Evolutionary conservation across 2,888 invertebrate species (phyloP), one percentile per base, ranked within the genome.

Genomic region (Geophilus truncorum): DNA sequence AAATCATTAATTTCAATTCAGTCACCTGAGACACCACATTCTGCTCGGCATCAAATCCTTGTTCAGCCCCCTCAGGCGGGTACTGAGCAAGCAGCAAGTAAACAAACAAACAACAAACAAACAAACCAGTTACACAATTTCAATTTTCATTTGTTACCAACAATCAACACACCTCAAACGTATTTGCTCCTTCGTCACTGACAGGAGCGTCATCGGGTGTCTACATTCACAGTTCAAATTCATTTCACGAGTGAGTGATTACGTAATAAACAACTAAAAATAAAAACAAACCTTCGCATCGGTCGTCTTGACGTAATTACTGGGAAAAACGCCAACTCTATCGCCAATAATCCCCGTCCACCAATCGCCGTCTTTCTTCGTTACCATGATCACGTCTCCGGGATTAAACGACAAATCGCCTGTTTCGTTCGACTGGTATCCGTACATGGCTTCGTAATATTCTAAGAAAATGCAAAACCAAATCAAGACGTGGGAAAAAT

Each of bases 301-400:
- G n/a, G 82, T 18, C 30, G 25, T 75, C 76, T 86, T 86, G n/a
- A 90, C 98, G 88, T 98, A 99, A 90, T 97, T 98, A 1, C 96
- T 96, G 0, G 99, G 99, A 88, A 99, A 99, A 84, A 98, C 96
- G 80, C 99, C 99, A 10, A 91, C 91, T 83, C 92, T 90, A 84
- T 92, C 90, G 57, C 93, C 94, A 83, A 96, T 91, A 83, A 92
- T 91, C 32, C 98, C 98, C 4, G 97, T 97, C 98, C 98, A 99
- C 98, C 98, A 99, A 86, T 98, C 98, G 0, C 97, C 98, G 82
- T 98, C 97, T 82, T 94, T 92, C 83, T 95, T 92, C 51, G 92
- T 90, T 0, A 99, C 97, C 84, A 92, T 90, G 81, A 99, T 93
- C 84, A 93, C 89, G 87, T 98, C 98, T 0, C 97, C 91, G 83